Evolutionary conservation across 1,140 invertebrate genomes (phyloP), one percentile per base, ranked within the genome.

Genomic region (Yoshiicerus persimilis): DNA sequence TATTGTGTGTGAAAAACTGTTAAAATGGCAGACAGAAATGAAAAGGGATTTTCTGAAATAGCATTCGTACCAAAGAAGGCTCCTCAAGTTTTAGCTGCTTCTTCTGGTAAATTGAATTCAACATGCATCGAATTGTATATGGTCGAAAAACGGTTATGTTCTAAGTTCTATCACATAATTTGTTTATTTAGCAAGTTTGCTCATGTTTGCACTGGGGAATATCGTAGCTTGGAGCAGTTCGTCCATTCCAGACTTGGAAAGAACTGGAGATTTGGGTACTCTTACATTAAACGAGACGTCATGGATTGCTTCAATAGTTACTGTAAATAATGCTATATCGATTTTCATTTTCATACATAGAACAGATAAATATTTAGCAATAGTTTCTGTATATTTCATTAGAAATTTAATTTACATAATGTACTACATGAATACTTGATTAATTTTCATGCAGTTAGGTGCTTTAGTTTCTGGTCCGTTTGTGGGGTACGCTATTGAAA

Each of bases 211-310:
- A 94, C 94, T 93, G 77, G 95, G 95, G 94, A 95, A 34, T 93
- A 95, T n/a, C n/a, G 92, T 97, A 4, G 96, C 94, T 25, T 97
- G 96, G 96, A 95, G 96, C 6, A 96, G 96, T 0, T 95, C 96
- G 5, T 95, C 96, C 9, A 93, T 94, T 66, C 94, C 95, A 1
- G 94, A 95, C 89, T 93, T 96, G 16, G 92, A 93, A 2, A 91
- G 93, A 62, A 86, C 89, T 2, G 92, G 92, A 38, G 92, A 93
- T 85, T 95, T 96, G 90, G 90, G 92, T 64, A 92, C 84, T 13
- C n/a, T 96, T 0, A 92, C 91, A 1, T 27, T 25, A 20, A 91
- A 92, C 0, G 92, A 95, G 64, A 94, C 95, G 70, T 95, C 95
- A 1, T 97, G 96, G 96, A 94, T 96, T 87, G 94, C 95, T 4